Evolutionary conservation across 2,113 vertebrate species (phyloP).

Genomic region (Eubucco bourcierii): DNA sequence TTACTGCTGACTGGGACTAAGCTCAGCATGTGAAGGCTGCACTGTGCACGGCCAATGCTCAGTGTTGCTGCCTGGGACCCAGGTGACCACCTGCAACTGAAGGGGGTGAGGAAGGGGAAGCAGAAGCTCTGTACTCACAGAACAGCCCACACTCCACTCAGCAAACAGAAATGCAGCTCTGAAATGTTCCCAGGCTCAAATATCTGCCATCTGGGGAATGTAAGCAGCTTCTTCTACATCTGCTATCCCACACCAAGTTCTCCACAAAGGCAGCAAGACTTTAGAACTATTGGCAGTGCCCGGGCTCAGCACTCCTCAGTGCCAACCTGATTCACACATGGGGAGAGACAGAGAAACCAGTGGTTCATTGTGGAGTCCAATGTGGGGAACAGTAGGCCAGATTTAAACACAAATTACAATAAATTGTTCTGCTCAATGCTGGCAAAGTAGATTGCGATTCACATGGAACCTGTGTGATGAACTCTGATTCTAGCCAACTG

Average conservation of each 20-base stretch:
- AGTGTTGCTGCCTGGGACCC: rapidly evolving
- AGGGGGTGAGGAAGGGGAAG: neutral
- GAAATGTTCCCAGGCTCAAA: neutral
- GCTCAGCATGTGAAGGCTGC: neutral
- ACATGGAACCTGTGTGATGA: neutral
- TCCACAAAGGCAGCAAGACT: neutral
- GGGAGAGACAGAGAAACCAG: neutral
- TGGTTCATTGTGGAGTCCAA: neutral
- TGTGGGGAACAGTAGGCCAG: neutral
- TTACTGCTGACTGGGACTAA: neutral
- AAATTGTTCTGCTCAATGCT: neutral
- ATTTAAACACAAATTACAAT: neutral
- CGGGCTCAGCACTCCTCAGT: neutral
- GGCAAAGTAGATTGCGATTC: neutral
- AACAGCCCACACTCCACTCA: rapidly evolving
- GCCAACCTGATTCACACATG: rapidly evolving
- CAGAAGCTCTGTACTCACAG: neutral
- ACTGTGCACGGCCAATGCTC: neutral
- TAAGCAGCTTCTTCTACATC: neutral
- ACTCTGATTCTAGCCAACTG: neutral
- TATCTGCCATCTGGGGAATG: neutral
- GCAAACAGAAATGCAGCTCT: neutral
- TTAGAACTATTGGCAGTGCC: neutral
- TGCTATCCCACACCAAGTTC: neutral
- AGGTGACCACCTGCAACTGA: rapidly evolving